These are phyloP conservation scores for Paedocypris sp. DNA, from an alignment of 2,113 vertebrate species.

Conservation along the genomic window DNA sequence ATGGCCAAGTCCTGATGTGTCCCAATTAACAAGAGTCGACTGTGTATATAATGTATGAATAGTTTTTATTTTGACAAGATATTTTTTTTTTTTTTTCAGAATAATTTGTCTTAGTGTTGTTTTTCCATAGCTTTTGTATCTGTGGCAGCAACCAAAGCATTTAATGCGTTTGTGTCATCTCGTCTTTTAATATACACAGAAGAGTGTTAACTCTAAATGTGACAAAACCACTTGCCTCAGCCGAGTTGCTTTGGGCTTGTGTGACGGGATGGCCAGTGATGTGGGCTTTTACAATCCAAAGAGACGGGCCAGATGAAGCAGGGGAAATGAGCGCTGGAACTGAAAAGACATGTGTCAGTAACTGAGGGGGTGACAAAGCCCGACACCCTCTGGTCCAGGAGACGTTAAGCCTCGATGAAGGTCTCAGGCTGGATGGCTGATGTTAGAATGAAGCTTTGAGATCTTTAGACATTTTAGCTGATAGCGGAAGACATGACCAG, in stretches of 20 bases:
- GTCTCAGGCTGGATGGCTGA: constrained; percentile 17
- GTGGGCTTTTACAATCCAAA: constrained; percentile 37
- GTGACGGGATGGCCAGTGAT: constrained; percentile 37
- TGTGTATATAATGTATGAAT: no score
- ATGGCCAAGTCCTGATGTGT: no score
- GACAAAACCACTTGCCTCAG: constrained; percentile 32
- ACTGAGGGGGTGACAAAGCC: constrained; percentile 37
- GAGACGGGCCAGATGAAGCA: constrained; percentile 48
- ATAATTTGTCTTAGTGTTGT: background rate
- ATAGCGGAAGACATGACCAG: constrained; percentile 26
- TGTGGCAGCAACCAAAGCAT: background rate
- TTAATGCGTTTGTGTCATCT: constrained; percentile 32
- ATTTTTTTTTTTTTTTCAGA: background rate
- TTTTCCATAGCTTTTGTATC: background rate
- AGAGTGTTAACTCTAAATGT: constrained; percentile 5
- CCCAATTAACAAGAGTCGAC: no score
- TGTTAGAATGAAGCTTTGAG: background rate
- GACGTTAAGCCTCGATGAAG: constrained; percentile 54
- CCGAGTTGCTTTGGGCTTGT: constrained; percentile 33
- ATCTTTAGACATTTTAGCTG: constrained; percentile 8
- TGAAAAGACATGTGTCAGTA: constrained; percentile 53
- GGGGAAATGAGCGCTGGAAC: constrained; percentile 24
- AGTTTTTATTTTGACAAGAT: no score
- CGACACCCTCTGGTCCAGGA: constrained; percentile 39
- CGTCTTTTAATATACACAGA: constrained; percentile 14